A percentile compares a stretch with the other conserved stretches of the same genome.
These are phyloP conservation scores for Saccopteryx bilineata DNA, from an alignment of 2,113 vertebrate genomes.

Conservation along the genomic window DNA sequence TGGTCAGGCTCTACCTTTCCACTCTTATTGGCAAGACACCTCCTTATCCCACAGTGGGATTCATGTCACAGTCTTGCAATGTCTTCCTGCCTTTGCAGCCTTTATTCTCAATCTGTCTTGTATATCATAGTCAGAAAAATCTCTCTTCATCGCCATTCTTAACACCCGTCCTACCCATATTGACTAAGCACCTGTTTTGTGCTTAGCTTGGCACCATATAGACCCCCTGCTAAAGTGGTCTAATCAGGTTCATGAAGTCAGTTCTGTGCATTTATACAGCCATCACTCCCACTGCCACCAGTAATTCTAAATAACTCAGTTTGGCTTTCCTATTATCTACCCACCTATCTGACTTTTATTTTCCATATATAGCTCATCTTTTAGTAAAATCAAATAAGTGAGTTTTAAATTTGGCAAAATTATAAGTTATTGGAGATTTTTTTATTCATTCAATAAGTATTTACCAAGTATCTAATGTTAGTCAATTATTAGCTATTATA, in stretches of 20 bases:
- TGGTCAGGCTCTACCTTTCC: not conserved
- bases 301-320: not conserved
- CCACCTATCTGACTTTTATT: not conserved
- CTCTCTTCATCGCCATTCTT: not conserved
- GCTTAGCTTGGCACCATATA: not conserved
- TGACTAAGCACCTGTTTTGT: not conserved
- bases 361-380: not conserved
- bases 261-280: not conserved
- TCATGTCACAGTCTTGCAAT: not conserved
- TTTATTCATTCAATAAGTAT: not conserved
- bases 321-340: not conserved
- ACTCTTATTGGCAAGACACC: not conserved
- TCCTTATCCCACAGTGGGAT: not conserved
- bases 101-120: not conserved
- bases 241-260: not conserved
- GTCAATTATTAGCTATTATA: not conserved
- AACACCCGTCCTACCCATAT: not conserved
- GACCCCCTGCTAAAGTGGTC: not conserved
- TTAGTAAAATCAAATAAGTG: not conserved
- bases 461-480: not conserved
- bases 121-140: not conserved
- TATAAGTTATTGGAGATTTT: not conserved
- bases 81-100: not conserved
- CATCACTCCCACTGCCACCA: fast-evolving
- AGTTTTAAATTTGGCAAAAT: not conserved